Percentiles rank a stretch among this genome's conserved stretches.
These are phyloP conservation scores for Panthera uncia DNA, from an alignment of 2,113 vertebrate species.

Conservation along the genomic window DNA sequence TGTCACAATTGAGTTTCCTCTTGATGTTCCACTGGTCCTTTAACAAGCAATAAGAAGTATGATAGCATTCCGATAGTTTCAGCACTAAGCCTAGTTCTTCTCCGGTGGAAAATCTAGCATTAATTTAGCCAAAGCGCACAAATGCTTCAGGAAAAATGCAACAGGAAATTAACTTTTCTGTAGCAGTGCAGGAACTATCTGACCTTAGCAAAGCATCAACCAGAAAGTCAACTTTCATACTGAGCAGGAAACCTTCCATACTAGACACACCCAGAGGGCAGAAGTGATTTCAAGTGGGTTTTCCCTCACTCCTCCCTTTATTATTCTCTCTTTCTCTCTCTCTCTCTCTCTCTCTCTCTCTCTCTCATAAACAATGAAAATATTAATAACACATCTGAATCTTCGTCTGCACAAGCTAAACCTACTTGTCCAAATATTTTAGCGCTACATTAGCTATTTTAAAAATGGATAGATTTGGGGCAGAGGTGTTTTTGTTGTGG, in stretches of 20 bases:
- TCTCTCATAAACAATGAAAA: neutral
- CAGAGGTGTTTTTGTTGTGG: neutral
- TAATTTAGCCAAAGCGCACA: slow-evolving; percentile 74
- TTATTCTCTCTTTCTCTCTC: neutral
- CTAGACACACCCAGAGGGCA: neutral
- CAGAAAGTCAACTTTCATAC: slow-evolving; percentile 22
- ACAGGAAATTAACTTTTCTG: slow-evolving; percentile 83
- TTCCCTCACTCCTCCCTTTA: neutral
- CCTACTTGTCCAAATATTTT: slow-evolving; percentile 6
- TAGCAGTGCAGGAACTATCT: slow-evolving; percentile 54
- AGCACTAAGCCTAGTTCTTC: slow-evolving; percentile 68
- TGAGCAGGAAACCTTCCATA: slow-evolving; percentile 18
- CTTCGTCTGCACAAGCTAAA: neutral
- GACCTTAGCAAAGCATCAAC: slow-evolving; percentile 21
- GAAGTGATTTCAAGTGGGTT: neutral
- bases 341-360: neutral
- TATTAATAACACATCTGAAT: neutral
- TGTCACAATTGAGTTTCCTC: slow-evolving; percentile 60
- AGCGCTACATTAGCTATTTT: slow-evolving; percentile 23
- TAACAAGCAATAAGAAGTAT: slow-evolving; percentile 76
- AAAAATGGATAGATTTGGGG: slow-evolving; percentile 47
- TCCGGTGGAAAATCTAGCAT: slow-evolving; percentile 76
- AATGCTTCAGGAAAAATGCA: slow-evolving; percentile 75
- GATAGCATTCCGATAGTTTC: slow-evolving; percentile 77
- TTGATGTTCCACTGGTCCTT: slow-evolving; percentile 74